These are phyloP conservation scores for Amphiprion percula DNA, from an alignment of 2,113 vertebrate species.

Conservation along the genomic window DNA sequence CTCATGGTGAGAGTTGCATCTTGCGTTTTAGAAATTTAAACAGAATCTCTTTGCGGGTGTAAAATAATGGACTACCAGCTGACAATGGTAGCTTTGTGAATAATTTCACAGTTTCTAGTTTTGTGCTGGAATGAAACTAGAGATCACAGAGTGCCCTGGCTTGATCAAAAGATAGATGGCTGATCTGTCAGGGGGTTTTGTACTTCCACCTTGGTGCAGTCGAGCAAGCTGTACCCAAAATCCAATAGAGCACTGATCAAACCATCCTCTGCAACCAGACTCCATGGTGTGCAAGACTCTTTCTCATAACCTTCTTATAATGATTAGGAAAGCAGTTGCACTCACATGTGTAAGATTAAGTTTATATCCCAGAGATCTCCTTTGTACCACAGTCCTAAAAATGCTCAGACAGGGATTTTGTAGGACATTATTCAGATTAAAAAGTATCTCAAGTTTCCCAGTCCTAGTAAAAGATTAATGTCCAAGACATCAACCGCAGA, in stretches of 20 bases:
- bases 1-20: no score
- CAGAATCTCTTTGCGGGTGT: no score
- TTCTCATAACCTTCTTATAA: neutral
- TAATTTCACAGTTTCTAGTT: no score
- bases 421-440: conserved; percentile 32
- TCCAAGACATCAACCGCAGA: conserved; percentile 32
- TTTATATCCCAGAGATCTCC: conserved; percentile 12
- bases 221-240: neutral
- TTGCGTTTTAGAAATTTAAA: no score
- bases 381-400: conserved; percentile 3
- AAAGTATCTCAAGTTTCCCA: conserved; percentile 11
- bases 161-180: neutral
- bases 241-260: neutral
- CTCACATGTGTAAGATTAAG: conserved; percentile 1
- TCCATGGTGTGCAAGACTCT: neutral
- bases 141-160: neutral
- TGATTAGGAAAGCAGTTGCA: neutral
- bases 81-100: no score
- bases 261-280: neutral
- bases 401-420: conserved; percentile 30
- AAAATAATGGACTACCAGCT: no score
- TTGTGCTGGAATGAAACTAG: no score
- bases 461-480: conserved; percentile 43
- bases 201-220: neutral
- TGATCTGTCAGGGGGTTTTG: neutral